phyloP scores from a whole-genome alignment of 2,113 vertebrate genomes.

The Crotalus helleri region DNA sequence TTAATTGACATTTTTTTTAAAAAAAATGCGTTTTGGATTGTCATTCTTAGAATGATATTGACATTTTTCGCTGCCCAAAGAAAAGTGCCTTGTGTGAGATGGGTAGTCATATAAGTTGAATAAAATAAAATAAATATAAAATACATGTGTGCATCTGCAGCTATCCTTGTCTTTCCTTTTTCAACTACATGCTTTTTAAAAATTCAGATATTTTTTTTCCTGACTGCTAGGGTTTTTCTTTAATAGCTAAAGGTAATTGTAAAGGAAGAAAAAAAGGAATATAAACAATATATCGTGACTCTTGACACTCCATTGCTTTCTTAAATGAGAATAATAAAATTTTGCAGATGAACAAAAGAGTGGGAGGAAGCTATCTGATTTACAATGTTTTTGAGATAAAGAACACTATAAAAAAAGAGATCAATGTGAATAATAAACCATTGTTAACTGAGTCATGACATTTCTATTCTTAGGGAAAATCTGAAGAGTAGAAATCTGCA shows the following conservation, averaged over 20 bases:
- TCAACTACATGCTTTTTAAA: slow-evolving; percentile 43
- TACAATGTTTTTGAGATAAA: slow-evolving; percentile 81
- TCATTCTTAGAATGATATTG: background rate
- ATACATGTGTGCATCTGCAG: background rate
- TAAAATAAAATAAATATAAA: background rate
- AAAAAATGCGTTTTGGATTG: background rate
- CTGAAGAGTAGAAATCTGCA: slow-evolving; percentile 72
- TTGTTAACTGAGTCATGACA: slow-evolving; percentile 82
- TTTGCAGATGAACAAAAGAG: slow-evolving; percentile 80
- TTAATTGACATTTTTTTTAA: background rate
- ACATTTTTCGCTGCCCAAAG: background rate
- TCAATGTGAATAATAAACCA: slow-evolving; percentile 78
- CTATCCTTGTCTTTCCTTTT: slow-evolving; percentile 21
- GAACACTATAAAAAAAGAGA: slow-evolving; percentile 78
- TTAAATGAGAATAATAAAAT: slow-evolving; percentile 77
- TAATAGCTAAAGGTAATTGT: slow-evolving; percentile 65
- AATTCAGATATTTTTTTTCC: slow-evolving; percentile 34
- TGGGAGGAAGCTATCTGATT: slow-evolving; percentile 78
- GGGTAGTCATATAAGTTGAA: background rate
- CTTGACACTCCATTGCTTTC: slow-evolving; percentile 72
- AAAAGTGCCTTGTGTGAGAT: background rate
- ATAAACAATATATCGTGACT: slow-evolving; percentile 73
- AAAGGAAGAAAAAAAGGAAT: slow-evolving; percentile 58
- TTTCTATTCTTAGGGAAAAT: slow-evolving; percentile 74
- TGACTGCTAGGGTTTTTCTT: slow-evolving; percentile 50